Conservation (phyloP, 2,113 vertebrate genomes). For the Stercorarius parasiticus region DNA sequence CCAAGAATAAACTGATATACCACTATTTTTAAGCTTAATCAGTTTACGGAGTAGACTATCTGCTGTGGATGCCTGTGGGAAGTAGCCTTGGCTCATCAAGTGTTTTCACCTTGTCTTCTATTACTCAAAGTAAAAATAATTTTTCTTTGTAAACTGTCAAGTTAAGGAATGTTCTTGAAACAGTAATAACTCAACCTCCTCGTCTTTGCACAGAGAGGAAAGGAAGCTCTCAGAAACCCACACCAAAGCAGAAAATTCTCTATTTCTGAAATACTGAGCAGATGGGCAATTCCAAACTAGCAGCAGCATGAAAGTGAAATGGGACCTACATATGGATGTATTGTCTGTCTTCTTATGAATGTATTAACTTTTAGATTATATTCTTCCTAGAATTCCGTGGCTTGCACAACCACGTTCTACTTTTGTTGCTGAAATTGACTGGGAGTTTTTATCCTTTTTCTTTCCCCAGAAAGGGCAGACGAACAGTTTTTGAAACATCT, state of each 20-base stretch:
- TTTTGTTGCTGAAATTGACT: background rate
- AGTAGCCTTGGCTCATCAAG: too few relatives aligned
- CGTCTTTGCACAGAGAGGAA: background rate
- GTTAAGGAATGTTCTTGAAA: background rate
- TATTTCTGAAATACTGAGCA: background rate
- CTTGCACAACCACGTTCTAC: background rate
- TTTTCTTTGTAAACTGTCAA: background rate
- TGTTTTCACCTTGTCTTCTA: background rate
- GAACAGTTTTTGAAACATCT: background rate
- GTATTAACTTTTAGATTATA: background rate
- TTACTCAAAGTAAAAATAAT: background rate
- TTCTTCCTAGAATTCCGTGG: background rate
- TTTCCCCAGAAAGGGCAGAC: background rate
- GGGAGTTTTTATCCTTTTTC: background rate
- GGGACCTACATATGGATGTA: background rate
- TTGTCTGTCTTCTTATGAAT: background rate
- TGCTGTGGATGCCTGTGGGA: background rate
- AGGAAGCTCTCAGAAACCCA: background rate
- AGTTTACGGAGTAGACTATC: background rate
- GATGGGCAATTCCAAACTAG: background rate
- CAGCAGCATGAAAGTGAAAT: background rate
- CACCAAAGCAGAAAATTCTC: background rate
- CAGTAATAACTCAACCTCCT: background rate
- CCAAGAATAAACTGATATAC: background rate
- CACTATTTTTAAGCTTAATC: background rate